Evolutionary conservation across 2,113 vertebrate genomes (phyloP), one percentile per base, ranked within the genome.

Genomic region (Saguinus imperator): DNA sequence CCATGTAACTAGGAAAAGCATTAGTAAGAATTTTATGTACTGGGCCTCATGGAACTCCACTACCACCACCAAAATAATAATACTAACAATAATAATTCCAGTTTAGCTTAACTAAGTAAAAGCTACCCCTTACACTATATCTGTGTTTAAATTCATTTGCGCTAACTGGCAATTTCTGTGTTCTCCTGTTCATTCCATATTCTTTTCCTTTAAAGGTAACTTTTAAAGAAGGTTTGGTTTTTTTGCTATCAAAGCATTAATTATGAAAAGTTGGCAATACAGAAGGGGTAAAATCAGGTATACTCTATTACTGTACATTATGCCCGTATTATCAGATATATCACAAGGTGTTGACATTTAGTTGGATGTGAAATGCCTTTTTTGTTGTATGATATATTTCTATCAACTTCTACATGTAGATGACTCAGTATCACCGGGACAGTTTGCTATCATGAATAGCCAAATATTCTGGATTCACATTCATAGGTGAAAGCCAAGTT

Each of bases 21-120:
- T 97, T 95, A 97, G 95, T 96, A 95, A 94, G 95, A 98, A 97
- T 85, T 87, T 96, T 96, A 97, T 98, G 83, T 90, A 90, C 9
- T 50, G 96, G 70, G 95, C 96, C 95, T 97, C 97, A 88, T 61
- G 96, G 94, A 97, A 97, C 13, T 5, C 37, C 8, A 43, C 8
- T 52, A n/a, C 5, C 14, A 7, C 23, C 17, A 58, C 50, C 3
- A 20, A 52, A 97, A 95, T 64, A 32, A 64, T 29, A 64, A 64
- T 64, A 64, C 12, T 14, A 40, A 5, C 75, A 13, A 32, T 16
- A 75, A 97, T 10, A 3, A 25, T 79, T 84, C 81, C 81, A 89
- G 97, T 93, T 97, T 93, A 57, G 81, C 95, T 97, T 97, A 90
- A 96, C 85, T 80, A 95, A 64, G 86, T 86, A 79, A 89, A 72